Percentiles rank a stretch among this genome's conserved stretches.
These are phyloP conservation scores for Setipinna tenuifilis DNA, from an alignment of 2,797 vertebrate genomes.

Conservation along the genomic window DNA sequence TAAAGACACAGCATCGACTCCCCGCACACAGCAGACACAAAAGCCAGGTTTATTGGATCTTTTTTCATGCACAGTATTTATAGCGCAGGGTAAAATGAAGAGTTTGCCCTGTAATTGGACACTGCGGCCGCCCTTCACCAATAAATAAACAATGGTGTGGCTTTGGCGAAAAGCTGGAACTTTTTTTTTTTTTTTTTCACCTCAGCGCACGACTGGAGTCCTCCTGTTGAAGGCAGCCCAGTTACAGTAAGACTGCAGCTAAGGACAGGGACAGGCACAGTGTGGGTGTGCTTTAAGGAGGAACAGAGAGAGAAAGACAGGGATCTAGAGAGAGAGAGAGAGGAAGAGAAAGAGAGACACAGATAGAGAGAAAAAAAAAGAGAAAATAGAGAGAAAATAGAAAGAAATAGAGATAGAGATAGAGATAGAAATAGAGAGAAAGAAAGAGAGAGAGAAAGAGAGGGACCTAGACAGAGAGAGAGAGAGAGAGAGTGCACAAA, in stretches of 20 bases:
- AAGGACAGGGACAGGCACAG: neutral
- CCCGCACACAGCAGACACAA: neutral
- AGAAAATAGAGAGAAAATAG: no score
- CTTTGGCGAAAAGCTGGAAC: neutral
- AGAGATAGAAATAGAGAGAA: constrained; percentile 24
- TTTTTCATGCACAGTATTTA: neutral
- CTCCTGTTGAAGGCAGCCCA: neutral
- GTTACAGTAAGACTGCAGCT: neutral
- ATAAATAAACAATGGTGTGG: constrained; percentile 6
- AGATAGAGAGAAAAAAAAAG: no score
- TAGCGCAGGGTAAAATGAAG: neutral
- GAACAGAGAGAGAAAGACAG: neutral
- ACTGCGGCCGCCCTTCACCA: constrained; percentile 13
- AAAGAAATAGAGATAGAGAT: no score
- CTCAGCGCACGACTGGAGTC: neutral
- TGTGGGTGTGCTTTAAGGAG: neutral
- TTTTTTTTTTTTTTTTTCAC: neutral
- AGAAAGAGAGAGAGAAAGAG: constrained; percentile 17
- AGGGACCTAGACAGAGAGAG: constrained; percentile 1
- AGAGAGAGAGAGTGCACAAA: neutral
- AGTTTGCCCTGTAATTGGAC: constrained; percentile 17
- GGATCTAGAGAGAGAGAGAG: neutral
- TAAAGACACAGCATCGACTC: neutral
- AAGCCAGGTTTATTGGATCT: constrained; percentile 12
- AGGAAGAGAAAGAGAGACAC: no score